phyloP scores from a whole-genome alignment of 2,797 vertebrate genomes.

The Myoxocephalus aenaeus region DNA sequence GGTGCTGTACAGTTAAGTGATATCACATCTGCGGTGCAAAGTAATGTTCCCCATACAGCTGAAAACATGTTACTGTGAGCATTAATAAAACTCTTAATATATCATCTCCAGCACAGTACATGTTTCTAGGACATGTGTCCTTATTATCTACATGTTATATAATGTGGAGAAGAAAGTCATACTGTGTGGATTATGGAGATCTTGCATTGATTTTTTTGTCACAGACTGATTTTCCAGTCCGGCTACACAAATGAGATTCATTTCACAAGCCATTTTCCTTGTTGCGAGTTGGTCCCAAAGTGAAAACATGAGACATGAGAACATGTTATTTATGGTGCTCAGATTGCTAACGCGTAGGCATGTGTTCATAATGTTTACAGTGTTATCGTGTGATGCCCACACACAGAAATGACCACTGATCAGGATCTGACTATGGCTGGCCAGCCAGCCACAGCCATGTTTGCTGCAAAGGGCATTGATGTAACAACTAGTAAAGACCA shows the following conservation, averaged over 20 bases:
- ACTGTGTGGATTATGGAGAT: constrained; percentile 19
- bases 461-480: constrained; percentile 88
- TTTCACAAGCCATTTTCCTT: constrained; percentile 18
- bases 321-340: constrained; percentile 30
- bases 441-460: constrained; percentile 79
- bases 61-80: constrained; percentile 8
- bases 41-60: constrained; percentile 20
- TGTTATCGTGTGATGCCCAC: constrained; percentile 57
- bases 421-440: constrained; percentile 86
- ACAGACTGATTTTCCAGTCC: constrained; percentile 26
- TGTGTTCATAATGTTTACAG: constrained; percentile 62
- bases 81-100: constrained; percentile 31
- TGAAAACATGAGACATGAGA: constrained; percentile 33
- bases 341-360: constrained; percentile 30
- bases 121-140: constrained; percentile 11
- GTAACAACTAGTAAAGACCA: constrained; percentile 88
- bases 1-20: constrained; percentile 8
- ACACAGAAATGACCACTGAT: constrained; percentile 90
- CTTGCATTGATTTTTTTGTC: constrained; percentile 25
- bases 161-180: constrained; percentile 38
- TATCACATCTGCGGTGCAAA: constrained; percentile 5
- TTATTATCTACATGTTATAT: constrained; percentile 45
- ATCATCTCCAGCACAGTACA: constrained; percentile 8
- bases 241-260: constrained; percentile 25
- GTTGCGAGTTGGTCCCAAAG: constrained; percentile 9